Base-by-base conservation (phyloP, 1,140 invertebrate genomes). In the Temnothorax curvispinosus region DNA sequence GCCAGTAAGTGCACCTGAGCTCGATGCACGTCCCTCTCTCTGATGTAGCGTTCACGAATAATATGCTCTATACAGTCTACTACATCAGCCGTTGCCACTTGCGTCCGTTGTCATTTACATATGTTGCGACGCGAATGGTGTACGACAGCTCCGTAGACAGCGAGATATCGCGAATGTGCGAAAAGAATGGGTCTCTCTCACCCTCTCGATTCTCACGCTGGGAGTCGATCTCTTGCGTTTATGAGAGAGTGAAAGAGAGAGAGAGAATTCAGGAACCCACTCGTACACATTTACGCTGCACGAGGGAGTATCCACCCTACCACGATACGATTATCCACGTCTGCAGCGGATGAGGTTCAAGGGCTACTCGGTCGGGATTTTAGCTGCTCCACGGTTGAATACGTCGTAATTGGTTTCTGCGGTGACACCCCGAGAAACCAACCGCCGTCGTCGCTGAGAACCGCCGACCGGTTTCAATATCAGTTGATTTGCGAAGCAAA, bases 321-420 rank as follows among this genome's bases (percentile, higher is more conserved):
- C n/a, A 32, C 64, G 76, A 81, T 87, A 89, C 89, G 91, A 92
- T 92, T 92, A 91, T 92, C 88, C 91, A 60, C 69, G 80, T 84
- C 80, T 92, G 91, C 21, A 21, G 21, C 87, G 91, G 91, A 92
- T 92, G 91, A 92, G 91, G 88, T 92, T 92, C 91, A 90, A 92
- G 91, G 90, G 91, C 89, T 90, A 92, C 91, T 92, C 91, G 91
- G 88, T 81, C 74, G 86, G 91, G 91, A 92, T 92, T 92, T 91
- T 91, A 92, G 91, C 89, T 89, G 85, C 80, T 89, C 74, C 85
- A 88, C 87, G 76, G 84, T 86, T 92, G 91, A 92, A 92, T 92
- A 88, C 91, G 82, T 90, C 91, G 89, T 92, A 92, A 92, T 92
- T 92, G 91, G 87, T 92, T 92, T 84, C 80, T 89, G 88, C 86